Conservation (phyloP, 2,113 vertebrate genomes). For the Bucco capensis region DNA sequence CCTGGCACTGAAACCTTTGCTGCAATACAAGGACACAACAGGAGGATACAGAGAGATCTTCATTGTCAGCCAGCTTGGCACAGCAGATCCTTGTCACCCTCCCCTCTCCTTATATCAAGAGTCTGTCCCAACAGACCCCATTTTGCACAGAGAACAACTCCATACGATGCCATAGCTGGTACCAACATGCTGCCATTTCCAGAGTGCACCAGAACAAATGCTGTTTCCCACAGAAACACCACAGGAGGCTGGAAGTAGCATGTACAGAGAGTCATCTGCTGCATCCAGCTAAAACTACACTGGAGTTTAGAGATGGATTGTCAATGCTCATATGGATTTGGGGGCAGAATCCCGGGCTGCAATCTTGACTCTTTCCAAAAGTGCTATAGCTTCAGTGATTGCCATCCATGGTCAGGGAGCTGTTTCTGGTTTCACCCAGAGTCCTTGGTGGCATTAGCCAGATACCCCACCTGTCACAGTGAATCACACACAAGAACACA, state of each 20-base stretch:
- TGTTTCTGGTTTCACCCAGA: not conserved
- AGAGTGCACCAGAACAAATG: not conserved
- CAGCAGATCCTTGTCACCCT: not conserved
- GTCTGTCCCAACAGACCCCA: not conserved
- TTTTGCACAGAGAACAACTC: not conserved
- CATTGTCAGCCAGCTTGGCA: not conserved
- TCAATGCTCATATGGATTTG: not conserved
- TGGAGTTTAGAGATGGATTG: not conserved
- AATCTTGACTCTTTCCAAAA: not conserved
- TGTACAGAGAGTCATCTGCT: not conserved
- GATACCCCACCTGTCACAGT: not conserved
- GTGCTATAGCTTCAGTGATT: not conserved
- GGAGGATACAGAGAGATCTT: not conserved
- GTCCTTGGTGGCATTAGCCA: not conserved
- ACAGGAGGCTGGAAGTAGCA: not conserved
- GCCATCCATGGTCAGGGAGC: not conserved
- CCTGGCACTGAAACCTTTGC: not conserved
- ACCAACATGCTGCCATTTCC: not conserved
- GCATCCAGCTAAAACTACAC: not conserved
- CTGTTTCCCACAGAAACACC: not conserved
- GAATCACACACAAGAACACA: not conserved
- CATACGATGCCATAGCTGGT: not conserved
- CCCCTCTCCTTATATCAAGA: fast-evolving
- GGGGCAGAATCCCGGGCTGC: not conserved
- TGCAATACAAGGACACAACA: not conserved